Conservation (phyloP, 2,888 invertebrate species). For the Ophonus ardosiacus region DNA sequence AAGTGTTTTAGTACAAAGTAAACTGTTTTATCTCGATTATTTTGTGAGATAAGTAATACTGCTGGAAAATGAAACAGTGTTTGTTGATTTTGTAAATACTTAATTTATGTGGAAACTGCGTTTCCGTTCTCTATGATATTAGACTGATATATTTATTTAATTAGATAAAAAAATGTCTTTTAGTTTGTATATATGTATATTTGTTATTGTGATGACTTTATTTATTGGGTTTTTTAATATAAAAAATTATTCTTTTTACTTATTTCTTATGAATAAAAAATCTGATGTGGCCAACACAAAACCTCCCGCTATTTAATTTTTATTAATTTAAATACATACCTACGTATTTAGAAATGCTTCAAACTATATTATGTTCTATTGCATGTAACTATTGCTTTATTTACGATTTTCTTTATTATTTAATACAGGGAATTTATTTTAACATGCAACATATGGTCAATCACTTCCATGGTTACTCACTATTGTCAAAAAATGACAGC, state of each 20-base stretch:
- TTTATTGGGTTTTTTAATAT: conserved; percentile 50
- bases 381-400: no score
- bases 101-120: conserved; percentile 35
- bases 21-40: conserved; percentile 33
- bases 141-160: conserved; percentile 52
- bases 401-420: no score
- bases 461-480: no score
- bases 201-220: conserved; percentile 40
- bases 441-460: no score
- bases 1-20: conserved; percentile 42
- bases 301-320: no score
- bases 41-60: conserved; percentile 13
- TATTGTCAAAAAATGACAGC: no score
- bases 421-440: no score
- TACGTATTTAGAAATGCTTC: no score
- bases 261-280: no score
- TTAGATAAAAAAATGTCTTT: conserved; percentile 4
- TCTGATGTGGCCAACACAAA: no score
- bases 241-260: not conserved
- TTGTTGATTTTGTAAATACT: conserved; percentile 41
- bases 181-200: conserved; percentile 22
- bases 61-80: not conserved
- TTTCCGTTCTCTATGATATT: conserved; percentile 45
- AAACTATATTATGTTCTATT: no score
- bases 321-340: no score